phyloP scores from a whole-genome alignment of 1,140 invertebrate genomes.

The Pseudobourletiella spinata region DNA sequence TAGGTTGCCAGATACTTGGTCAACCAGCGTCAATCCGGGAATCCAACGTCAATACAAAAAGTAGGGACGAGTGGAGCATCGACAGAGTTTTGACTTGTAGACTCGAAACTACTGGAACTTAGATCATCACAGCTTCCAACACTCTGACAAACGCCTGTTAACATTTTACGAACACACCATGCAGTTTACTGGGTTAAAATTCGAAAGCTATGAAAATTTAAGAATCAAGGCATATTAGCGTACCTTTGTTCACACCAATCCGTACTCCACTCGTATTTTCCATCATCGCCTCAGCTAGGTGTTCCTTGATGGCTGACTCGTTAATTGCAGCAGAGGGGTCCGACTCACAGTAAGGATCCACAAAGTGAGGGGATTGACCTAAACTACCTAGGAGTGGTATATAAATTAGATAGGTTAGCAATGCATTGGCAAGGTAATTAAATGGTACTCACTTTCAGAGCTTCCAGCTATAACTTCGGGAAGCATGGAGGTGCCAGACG shows the following conservation, averaged over 20 bases:
- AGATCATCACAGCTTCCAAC: constrained; percentile 58
- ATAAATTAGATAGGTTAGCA: too few relatives aligned
- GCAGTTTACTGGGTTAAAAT: too few relatives aligned
- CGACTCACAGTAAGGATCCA: constrained; percentile 52
- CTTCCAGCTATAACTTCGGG: constrained; percentile 81
- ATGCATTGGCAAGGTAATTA: too few relatives aligned
- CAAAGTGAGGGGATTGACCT: constrained; percentile 75
- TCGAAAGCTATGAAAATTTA: too few relatives aligned
- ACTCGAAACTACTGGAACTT: constrained; percentile 71
- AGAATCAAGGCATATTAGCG: too few relatives aligned
- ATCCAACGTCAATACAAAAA: neutral
- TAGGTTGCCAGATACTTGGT: too few relatives aligned
- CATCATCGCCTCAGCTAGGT: constrained; percentile 88
- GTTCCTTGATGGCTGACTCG: constrained; percentile 74
- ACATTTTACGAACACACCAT: too few relatives aligned
- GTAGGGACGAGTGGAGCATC: constrained; percentile 44
- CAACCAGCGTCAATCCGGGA: neutral
- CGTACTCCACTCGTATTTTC: too few relatives aligned
- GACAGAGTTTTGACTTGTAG: constrained; percentile 64
- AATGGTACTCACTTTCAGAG: constrained; percentile 68
- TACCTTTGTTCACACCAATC: too few relatives aligned
- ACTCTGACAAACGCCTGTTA: neutral
- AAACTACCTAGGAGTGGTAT: constrained; percentile 64
- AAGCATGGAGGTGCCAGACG: constrained; percentile 53
- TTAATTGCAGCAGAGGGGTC: constrained; percentile 42